Evolutionary conservation across 2,888 invertebrate species (phyloP).

Genomic region (Cosmorhoe ocellata): DNA sequence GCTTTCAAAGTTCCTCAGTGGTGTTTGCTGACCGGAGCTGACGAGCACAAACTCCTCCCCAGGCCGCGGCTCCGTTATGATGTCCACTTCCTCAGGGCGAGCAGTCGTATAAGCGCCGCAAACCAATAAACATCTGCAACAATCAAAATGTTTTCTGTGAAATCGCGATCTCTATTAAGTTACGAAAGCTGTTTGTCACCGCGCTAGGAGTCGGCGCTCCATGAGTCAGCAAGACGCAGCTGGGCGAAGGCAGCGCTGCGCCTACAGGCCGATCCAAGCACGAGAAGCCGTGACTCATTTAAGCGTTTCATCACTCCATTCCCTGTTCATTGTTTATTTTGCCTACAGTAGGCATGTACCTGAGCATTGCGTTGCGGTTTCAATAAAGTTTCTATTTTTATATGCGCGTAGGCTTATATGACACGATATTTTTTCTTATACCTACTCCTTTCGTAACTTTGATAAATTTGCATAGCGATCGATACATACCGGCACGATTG

Average conservation of each 20-base stretch:
- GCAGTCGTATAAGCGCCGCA: slow-evolving; percentile 68
- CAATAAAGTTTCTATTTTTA: slow-evolving; percentile 43
- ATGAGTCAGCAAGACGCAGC: slow-evolving; percentile 71
- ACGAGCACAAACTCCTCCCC: slow-evolving; percentile 86
- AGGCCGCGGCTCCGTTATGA: slow-evolving; percentile 84
- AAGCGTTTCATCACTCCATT: slow-evolving; percentile 61
- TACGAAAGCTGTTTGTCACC: slow-evolving; percentile 52
- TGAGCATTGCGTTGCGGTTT: slow-evolving; percentile 28
- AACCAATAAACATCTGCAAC: slow-evolving; percentile 79
- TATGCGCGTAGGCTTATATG: slow-evolving; percentile 30
- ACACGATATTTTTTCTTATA: too few species aligned
- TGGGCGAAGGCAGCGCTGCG: slow-evolving; percentile 51
- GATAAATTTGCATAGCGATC: slow-evolving; percentile 60
- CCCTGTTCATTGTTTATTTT: slow-evolving; percentile 43
- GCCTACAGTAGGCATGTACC: slow-evolving; percentile 24
- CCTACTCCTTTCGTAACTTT: slow-evolving; percentile 38
- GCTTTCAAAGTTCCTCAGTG: slow-evolving; percentile 84
- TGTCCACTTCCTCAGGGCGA: slow-evolving; percentile 76
- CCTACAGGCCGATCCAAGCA: slow-evolving; percentile 49
- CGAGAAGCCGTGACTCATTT: slow-evolving; percentile 66
- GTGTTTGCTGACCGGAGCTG: slow-evolving; percentile 78
- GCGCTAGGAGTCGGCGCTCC: slow-evolving; percentile 53
- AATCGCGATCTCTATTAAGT: slow-evolving; percentile 39
- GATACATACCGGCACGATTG: slow-evolving; percentile 46
- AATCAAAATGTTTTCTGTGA: slow-evolving; percentile 44